Evolutionary conservation across 1,140 invertebrate genomes (phyloP).

Genomic region (Cyphomyrmex costatus): DNA sequence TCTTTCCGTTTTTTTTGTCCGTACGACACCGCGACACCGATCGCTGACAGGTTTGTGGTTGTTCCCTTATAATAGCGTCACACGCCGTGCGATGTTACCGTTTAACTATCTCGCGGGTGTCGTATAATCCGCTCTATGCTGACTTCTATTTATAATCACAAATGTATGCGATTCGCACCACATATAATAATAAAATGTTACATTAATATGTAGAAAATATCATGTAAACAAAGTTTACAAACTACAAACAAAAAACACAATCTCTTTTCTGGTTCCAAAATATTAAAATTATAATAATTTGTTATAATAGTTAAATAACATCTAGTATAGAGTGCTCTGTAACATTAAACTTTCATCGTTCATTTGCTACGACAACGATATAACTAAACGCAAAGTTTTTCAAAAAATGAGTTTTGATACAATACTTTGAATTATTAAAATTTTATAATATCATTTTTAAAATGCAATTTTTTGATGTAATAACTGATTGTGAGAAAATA

Average conservation of each 20-base stretch:
- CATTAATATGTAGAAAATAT: conserved; percentile 2
- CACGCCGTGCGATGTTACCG: conserved; percentile 62
- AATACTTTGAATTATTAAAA: too few species aligned
- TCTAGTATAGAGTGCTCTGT: not conserved
- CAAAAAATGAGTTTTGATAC: too few species aligned
- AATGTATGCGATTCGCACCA: conserved; percentile 19
- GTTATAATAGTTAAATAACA: not conserved
- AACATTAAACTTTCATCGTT: too few species aligned
- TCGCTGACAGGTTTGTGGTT: conserved; percentile 85
- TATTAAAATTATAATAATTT: conserved; percentile 25
- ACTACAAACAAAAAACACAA: not conserved
- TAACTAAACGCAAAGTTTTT: too few species aligned
- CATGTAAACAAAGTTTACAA: not conserved
- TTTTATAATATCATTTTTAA: too few species aligned
- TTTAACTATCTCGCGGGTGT: conserved; percentile 37
- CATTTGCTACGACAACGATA: too few species aligned
- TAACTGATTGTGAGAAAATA: too few species aligned
- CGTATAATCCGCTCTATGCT: conserved; percentile 25
- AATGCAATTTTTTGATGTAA: too few species aligned
- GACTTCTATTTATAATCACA: conserved; percentile 70
- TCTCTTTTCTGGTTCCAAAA: not conserved
- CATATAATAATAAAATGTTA: conserved; percentile 16
- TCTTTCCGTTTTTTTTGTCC: not conserved
- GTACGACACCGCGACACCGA: conserved; percentile 49
- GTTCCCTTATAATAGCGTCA: conserved; percentile 84